phyloP scores from a whole-genome alignment of 2,113 vertebrate species.

The Marcusenius ussheri region DNA sequence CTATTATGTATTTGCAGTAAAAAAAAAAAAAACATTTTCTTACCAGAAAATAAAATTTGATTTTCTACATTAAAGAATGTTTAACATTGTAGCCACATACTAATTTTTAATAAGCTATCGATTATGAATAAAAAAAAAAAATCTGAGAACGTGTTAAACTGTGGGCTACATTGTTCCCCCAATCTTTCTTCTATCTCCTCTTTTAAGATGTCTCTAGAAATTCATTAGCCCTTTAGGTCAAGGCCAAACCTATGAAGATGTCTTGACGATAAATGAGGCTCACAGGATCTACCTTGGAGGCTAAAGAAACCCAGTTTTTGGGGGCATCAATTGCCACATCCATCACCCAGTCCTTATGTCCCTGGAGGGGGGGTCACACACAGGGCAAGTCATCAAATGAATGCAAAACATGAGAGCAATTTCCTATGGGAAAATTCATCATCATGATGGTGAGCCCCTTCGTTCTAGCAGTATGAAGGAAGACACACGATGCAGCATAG shows the following conservation, averaged over 20 bases:
- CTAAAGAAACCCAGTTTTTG: slow-evolving; percentile 63
- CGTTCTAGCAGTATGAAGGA: neutral
- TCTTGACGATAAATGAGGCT: neutral
- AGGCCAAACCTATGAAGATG: neutral
- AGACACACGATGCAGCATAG: neutral
- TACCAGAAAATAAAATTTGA: neutral
- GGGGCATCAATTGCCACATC: slow-evolving; percentile 60
- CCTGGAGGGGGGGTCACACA: slow-evolving; percentile 44
- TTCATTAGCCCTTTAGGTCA: neutral
- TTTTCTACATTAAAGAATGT: neutral
- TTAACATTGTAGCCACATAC: neutral
- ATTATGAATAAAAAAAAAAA: neutral
- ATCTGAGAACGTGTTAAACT: neutral
- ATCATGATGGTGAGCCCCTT: neutral
- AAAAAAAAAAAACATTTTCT: neutral
- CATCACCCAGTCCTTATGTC: slow-evolving; percentile 69
- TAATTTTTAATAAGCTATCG: neutral
- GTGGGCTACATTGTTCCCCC: neutral
- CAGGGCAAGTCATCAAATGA: neutral
- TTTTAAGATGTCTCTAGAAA: neutral
- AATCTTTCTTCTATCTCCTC: neutral
- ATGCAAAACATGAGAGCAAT: neutral
- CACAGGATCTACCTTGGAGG: slow-evolving; percentile 60
- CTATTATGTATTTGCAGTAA: neutral
- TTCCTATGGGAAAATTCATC: neutral